These are phyloP conservation scores for Temnopleurus reevesii DNA, from an alignment of 53 echinoderm and acorn worm species.

Conservation along the genomic window DNA sequence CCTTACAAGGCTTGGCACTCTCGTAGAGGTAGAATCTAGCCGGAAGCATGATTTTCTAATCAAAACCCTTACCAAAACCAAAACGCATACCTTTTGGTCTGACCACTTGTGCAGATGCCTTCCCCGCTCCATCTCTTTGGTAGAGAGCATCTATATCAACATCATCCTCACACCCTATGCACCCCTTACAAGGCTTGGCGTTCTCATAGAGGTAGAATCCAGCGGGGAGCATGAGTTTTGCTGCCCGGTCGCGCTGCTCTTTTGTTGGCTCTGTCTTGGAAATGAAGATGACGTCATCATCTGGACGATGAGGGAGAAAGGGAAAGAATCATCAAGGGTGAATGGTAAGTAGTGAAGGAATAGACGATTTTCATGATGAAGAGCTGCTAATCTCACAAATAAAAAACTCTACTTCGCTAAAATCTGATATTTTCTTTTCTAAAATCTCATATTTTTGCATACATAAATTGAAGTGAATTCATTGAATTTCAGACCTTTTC, in stretches of 20 bases:
- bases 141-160: constrained; percentile 35
- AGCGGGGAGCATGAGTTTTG: constrained; percentile 66
- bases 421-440: no score
- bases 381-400: no score
- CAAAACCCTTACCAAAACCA: neutral
- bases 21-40: constrained; percentile 83
- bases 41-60: constrained; percentile 67
- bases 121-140: neutral
- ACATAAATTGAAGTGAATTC: no score
- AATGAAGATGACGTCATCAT: constrained; percentile 86
- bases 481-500: no score
- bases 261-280: constrained; percentile 63
- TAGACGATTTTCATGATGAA: no score
- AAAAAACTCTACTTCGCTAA: no score
- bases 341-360: no score
- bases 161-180: constrained; percentile 80
- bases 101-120: neutral
- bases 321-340: neutral
- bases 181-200: constrained; percentile 87
- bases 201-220: constrained; percentile 87
- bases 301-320: neutral
- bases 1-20: constrained; percentile 84
- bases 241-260: constrained; percentile 73
- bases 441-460: no score
- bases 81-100: constrained; percentile 43